Evolutionary conservation across 2,113 vertebrate genomes (phyloP), one percentile per base, ranked within the genome.

Genomic region (Casuarius casuarius): DNA sequence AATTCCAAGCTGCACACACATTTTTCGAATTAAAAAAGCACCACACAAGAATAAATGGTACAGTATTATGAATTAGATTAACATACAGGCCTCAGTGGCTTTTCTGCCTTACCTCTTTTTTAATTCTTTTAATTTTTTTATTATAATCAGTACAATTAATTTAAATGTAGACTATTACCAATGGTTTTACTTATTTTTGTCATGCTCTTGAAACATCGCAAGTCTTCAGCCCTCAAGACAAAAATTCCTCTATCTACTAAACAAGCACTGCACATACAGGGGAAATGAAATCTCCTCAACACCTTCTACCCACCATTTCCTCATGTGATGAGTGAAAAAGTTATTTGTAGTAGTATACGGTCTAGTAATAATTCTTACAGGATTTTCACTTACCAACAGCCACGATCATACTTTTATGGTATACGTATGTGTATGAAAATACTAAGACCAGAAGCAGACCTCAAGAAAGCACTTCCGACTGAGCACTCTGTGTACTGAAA

Each of bases 161-260:
- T 82, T 54, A 46, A 83, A 87, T 73, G 21, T 70, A 93, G 89
- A 81, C 31, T 15, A 80, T 3, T 1, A 42, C 62, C 15, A 25
- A 11, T 95, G 10, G n/a, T 33, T 77, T 81, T 82, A 23, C 35
- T 92, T 96, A 86, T 79, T 40, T 87, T 97, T 97, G 93, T 89
- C 20, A 15, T 51, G 38, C 15, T 86, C 35, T 72, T 51, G n/a
- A 87, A 65, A 26, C 54, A 29, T 16, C 46, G 33, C 38, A 51
- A 63, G 26, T 51, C 9, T 38, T 68, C 17, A 86, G 12, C 25
- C 31, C 66, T 93, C 44, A 62, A 26, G 3, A 75, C 7, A 58
- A 51, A 2, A 62, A 76, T 20, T 72, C 20, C 25, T 35, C 81
- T 48, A 54, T 29, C 52, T 84, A 22, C 56, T 51, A 79, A 87